phyloP scores from a whole-genome alignment of 2,113 vertebrate genomes.

The Neodontobutis hainanensis region DNA sequence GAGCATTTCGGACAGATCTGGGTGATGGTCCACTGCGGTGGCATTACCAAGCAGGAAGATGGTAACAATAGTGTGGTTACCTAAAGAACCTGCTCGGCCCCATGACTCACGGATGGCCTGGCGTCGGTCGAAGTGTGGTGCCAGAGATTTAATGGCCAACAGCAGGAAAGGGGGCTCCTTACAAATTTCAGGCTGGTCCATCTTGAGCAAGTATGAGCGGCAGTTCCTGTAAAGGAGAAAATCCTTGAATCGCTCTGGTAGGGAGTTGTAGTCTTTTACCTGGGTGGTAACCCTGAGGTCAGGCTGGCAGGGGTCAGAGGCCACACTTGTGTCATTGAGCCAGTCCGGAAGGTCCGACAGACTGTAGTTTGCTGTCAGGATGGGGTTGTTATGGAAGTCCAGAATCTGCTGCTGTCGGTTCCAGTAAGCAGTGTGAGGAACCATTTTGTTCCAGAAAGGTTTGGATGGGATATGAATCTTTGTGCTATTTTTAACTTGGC shows the following conservation, averaged over 20 bases:
- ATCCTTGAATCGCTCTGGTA: conserved; percentile 78
- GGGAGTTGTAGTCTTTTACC: conserved; percentile 79
- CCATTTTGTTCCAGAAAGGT: conserved; percentile 72
- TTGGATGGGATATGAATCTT: conserved; percentile 63
- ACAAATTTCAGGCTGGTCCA: conserved; percentile 79
- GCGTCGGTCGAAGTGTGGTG: conserved; percentile 82
- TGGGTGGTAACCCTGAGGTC: conserved; percentile 61
- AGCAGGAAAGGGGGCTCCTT: conserved; percentile 79
- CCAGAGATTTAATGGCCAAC: conserved; percentile 85
- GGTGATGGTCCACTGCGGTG: conserved; percentile 65
- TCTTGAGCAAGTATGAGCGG: conserved; percentile 74
- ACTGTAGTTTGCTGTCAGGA: conserved; percentile 31
- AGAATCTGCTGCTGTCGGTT: conserved; percentile 82
- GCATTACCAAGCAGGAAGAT: conserved; percentile 85
- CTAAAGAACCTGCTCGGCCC: conserved; percentile 73
- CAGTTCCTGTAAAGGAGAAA: conserved; percentile 84
- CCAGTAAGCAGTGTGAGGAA: conserved; percentile 77
- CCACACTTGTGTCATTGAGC: conserved; percentile 49
- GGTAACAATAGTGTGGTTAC: conserved; percentile 71
- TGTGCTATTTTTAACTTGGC: conserved; percentile 52
- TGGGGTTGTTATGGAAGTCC: conserved; percentile 67
- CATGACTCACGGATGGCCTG: conserved; percentile 88
- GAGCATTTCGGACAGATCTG: conserved; percentile 79
- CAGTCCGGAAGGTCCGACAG: conserved; percentile 41
- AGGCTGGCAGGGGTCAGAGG: conserved; percentile 57